A percentile compares a stretch with the other conserved stretches of the same genome.
Conservation (phyloP, 1,140 invertebrate species). For the Pomacea maculata region DNA sequence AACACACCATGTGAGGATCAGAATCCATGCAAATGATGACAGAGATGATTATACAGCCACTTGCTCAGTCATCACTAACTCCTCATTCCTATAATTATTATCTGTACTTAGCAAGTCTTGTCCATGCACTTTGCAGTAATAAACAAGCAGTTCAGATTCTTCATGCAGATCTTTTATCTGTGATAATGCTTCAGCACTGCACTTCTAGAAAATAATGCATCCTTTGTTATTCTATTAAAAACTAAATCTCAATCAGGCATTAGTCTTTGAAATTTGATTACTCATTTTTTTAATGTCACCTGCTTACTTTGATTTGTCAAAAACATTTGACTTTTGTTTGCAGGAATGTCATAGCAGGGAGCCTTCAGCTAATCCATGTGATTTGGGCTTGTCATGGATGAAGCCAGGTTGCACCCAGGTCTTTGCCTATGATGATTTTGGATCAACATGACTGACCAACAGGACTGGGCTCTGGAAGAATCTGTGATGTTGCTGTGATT, state of each 20-base stretch:
- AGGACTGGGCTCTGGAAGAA: no score
- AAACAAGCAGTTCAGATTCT: not conserved
- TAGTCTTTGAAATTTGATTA: not conserved
- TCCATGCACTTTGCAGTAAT: no score
- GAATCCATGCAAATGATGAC: no score
- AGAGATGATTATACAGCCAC: no score
- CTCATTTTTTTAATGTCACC: not conserved
- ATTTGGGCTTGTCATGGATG: constrained; percentile 51
- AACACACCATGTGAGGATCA: no score
- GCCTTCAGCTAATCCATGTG: constrained; percentile 25
- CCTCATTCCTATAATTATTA: no score
- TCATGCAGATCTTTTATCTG: not conserved
- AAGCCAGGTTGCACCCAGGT: constrained; percentile 40
- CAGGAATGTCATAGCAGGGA: constrained; percentile 39
- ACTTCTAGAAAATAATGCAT: not conserved
- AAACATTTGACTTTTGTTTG: constrained; percentile 6
- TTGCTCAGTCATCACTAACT: no score
- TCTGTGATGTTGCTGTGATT: no score
- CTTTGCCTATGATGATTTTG: constrained; percentile 45
- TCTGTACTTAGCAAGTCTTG: no score
- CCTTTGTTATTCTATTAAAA: not conserved
- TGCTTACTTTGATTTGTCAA: not conserved
- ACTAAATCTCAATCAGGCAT: not conserved
- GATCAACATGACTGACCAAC: constrained; percentile 23
- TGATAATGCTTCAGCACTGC: not conserved